Base-by-base conservation (phyloP, 2,888 invertebrate species). In the Endotricha flammealis region DNA sequence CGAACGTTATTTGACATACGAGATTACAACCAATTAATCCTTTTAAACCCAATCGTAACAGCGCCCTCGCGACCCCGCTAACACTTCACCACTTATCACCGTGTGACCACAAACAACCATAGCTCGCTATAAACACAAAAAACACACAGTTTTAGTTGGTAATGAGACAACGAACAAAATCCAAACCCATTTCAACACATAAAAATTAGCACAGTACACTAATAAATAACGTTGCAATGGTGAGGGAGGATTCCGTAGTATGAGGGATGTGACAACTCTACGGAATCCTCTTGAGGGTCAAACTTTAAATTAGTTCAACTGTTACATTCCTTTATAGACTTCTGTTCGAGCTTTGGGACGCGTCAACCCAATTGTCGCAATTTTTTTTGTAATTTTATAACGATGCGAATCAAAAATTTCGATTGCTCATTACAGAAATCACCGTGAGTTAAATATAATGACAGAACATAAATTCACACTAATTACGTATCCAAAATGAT, bases 111-210 rank as follows among this genome's bases (percentile, higher is more conserved):
- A 71, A 77, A 80, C 80, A 81, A 77, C 66, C 63, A 77, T 69
- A 83, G 80, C 80, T 76, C 59, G 67, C 77, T 82, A 81, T 77
- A 66, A 79, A 82, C 83, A 85, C 81, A 85, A 73, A 83, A 66
- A 79, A 85, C 85, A 86, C 81, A 86, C 81, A 85, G 70, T 76
- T 82, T 82, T 77, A 82, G 83, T 83, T 74, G 65, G 68, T 69
- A 68, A 83, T 79, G 76, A 79, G 77, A 73, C 83, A 86, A 85
- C 80, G 81, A 85, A 83, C 81, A 85, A 82, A 83, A 82, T 74
- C 68, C 79, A 85, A 83, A 83, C 78, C 80, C 81, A 85, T 77
- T 72, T 81, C 77, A 82, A 80, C 78, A 79, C 79, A 77, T 75
- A 63, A 60, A 64, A 80, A 78, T 83, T 85, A 86, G 85, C 85